Conservation (phyloP, 2,797 vertebrate genomes). For the Telmatherina bonti region DNA sequence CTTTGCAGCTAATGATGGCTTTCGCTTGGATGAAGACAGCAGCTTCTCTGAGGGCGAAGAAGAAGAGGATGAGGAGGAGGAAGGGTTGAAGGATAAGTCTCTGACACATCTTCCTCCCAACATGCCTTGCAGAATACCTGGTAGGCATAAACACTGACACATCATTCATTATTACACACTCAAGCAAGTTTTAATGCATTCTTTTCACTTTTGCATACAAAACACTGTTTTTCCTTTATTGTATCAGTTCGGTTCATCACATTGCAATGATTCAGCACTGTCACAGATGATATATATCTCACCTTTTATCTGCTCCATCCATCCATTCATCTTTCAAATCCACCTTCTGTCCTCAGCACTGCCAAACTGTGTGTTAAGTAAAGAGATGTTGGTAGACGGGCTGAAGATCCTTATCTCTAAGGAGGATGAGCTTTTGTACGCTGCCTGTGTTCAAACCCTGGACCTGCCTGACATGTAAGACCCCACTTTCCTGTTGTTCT, state of each 20-base stretch:
- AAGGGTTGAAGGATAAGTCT: constrained; percentile 56
- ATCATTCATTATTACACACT: constrained; percentile 42
- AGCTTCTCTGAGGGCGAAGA: constrained; percentile 93
- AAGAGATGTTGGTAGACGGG: constrained; percentile 93
- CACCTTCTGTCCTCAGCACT: constrained; percentile 66
- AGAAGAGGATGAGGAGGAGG: constrained; percentile 71
- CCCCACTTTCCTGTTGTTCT: background rate
- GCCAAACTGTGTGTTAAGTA: constrained; percentile 91
- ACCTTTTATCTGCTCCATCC: constrained; percentile 38
- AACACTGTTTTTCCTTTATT: constrained; percentile 15
- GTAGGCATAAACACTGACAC: constrained; percentile 58
- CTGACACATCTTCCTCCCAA: constrained; percentile 72
- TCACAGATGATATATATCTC: constrained; percentile 45
- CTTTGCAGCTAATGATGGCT: constrained; percentile 90
- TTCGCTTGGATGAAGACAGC: constrained; percentile 90
- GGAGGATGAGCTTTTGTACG: constrained; percentile 95
- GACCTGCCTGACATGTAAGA: constrained; percentile 97
- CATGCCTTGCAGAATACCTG: constrained; percentile 78
- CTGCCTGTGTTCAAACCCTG: constrained; percentile 92
- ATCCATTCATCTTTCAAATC: constrained; percentile 36
- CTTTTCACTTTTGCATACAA: constrained; percentile 21
- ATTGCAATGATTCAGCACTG: constrained; percentile 42
- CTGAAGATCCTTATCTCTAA: constrained; percentile 96
- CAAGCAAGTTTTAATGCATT: constrained; percentile 29
- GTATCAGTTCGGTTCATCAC: constrained; percentile 23